Evolutionary conservation across 2,113 vertebrate genomes (phyloP).

Genomic region (Pygoscelis adeliae): DNA sequence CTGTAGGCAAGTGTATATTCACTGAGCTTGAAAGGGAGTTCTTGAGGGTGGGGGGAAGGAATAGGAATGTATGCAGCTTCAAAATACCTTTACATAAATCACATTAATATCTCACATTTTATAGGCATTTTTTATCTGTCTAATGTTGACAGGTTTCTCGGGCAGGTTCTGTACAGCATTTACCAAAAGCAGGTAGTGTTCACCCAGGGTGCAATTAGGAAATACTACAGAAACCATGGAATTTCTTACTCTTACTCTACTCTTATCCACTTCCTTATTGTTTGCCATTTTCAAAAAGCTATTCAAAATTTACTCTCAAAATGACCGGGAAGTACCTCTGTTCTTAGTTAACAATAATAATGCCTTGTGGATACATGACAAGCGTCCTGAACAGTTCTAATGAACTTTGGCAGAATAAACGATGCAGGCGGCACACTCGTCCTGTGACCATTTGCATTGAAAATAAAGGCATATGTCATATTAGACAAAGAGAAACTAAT

Average conservation of each 20-base stretch:
- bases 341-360: background rate
- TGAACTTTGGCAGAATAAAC: background rate
- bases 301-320: background rate
- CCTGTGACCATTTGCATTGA: background rate
- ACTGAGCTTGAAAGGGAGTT: background rate
- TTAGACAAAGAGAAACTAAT: background rate
- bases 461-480: background rate
- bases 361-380: background rate
- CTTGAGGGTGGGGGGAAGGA: background rate
- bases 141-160: background rate
- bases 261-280: background rate
- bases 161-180: background rate
- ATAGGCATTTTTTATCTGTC: background rate
- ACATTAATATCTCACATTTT: background rate
- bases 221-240: background rate
- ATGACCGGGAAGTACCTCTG: background rate
- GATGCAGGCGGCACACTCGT: background rate
- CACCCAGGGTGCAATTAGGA: background rate
- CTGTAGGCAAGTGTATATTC: slow-evolving; percentile 7
- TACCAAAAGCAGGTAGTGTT: background rate
- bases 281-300: background rate
- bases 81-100: background rate
- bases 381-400: background rate
- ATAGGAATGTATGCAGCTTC: background rate
- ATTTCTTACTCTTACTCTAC: background rate